Evolutionary conservation across 2,113 vertebrate species (phyloP).

Genomic region (Euleptes europaea): DNA sequence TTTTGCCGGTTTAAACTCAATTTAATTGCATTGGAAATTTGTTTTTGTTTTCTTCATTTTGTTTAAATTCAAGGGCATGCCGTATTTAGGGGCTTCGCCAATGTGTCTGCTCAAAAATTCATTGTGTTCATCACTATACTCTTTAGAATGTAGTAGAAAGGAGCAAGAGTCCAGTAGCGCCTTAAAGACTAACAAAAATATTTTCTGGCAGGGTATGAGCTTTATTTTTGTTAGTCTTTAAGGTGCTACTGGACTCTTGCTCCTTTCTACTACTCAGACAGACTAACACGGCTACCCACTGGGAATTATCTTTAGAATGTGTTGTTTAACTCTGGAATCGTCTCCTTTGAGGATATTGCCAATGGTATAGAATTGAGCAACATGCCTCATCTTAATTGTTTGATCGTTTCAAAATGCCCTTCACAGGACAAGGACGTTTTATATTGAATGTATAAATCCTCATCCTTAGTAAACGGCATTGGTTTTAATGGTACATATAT

Average conservation of each 20-base stretch:
- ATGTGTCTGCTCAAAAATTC: background rate
- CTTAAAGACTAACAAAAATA: too few relatives aligned
- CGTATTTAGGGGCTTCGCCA: too few relatives aligned
- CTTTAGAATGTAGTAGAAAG: background rate
- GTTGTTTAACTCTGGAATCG: rapidly evolving
- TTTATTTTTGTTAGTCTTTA: too few relatives aligned
- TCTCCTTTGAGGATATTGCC: background rate
- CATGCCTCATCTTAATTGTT: background rate
- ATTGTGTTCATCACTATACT: background rate
- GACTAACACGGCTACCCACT: too few relatives aligned
- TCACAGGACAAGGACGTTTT: background rate
- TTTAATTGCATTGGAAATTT: too few relatives aligned
- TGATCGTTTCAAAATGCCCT: background rate
- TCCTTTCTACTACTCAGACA: too few relatives aligned
- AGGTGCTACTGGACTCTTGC: too few relatives aligned
- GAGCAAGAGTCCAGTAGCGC: too few relatives aligned
- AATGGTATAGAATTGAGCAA: rapidly evolving
- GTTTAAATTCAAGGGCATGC: background rate
- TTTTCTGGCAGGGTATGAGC: too few relatives aligned
- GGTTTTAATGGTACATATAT: background rate
- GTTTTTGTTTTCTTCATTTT: background rate
- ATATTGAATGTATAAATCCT: background rate
- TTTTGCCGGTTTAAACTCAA: too few relatives aligned
- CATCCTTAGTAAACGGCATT: background rate
- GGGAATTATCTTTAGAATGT: background rate